Evolutionary conservation across 2,888 invertebrate genomes (phyloP), one percentile per base, ranked within the genome.

Genomic region (Cerastoderma edule): DNA sequence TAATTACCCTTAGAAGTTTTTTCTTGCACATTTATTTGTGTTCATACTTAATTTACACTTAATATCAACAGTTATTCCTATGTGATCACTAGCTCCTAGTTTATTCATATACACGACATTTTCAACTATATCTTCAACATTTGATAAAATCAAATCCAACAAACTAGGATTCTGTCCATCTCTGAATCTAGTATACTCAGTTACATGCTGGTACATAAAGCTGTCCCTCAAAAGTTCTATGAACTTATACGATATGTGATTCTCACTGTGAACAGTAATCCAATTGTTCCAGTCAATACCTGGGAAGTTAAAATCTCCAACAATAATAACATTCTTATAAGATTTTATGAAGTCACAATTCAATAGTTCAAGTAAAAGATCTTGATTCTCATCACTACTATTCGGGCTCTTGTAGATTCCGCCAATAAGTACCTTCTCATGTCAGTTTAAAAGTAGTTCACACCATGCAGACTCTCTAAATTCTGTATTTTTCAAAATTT

Each of bases 251-350:
- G 69, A n/a, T 32, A 56, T 19, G 24, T 69, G 69, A n/a, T 39
- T 60, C 24, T 69, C 69, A 67, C 35, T 67, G 10, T 24, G 8
- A 39, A 6, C 22, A 6, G 33, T 28, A 5, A 57, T 33, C 68
- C 68, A 68, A 3, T 5, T 35, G 10, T 35, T 24, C 68, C 68
- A 68, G 44, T 68, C 39, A 3, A 68, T 57, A 4, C 53, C 68
- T 24, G 68, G 68, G 28, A 68, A 68, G 30, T 68, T 68, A 57
- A 68, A 67, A 46, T 69, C 69, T 30, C 69, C 69, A 8, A 69
- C 32, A 39, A 69, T 46, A 3, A 69, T 22, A 10, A 32, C 24
- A 6, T 69, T 35, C 22, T 69, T 57, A 54, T 28, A 54, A 8
- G 19, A 24, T 16, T n/a, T 60, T 57, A 30, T 33, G 5, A n/a